These are phyloP conservation scores for Pseudeuparius sepicola DNA, from an alignment of 2,888 invertebrate genomes.

Conservation along the genomic window DNA sequence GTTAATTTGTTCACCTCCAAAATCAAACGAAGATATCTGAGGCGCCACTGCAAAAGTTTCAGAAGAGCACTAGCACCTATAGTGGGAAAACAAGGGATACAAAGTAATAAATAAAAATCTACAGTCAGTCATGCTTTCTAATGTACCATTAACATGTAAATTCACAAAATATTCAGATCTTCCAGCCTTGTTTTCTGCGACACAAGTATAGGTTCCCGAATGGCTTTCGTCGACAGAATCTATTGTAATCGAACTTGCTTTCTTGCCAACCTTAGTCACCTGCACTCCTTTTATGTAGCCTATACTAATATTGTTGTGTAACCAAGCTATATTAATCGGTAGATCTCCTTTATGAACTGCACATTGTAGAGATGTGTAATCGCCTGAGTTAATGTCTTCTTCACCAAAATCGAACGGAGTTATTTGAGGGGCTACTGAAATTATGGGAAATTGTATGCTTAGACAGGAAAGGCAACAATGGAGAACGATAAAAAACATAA, in stretches of 20 bases:
- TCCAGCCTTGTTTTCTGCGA: constrained; percentile 58
- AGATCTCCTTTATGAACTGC: constrained; percentile 63
- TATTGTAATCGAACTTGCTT: constrained; percentile 55
- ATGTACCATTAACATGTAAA: constrained; percentile 56
- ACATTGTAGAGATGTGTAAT: constrained; percentile 57
- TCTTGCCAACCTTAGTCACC: constrained; percentile 47
- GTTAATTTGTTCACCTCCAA: constrained; percentile 50
- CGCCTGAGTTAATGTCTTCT: constrained; percentile 58
- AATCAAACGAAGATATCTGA: constrained; percentile 47
- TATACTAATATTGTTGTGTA: constrained; percentile 49
- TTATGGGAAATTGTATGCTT: too few species aligned
- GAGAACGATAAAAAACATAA: too few species aligned
- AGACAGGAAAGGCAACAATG: too few species aligned
- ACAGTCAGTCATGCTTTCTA: too few species aligned
- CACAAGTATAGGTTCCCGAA: constrained; percentile 66
- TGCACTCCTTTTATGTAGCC: constrained; percentile 44
- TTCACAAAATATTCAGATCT: constrained; percentile 50
- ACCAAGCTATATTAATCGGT: constrained; percentile 64
- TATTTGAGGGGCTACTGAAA: constrained; percentile 16
- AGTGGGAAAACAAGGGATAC: constrained; percentile 11
- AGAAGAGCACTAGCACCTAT: too few species aligned
- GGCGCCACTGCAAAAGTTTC: constrained; percentile 39
- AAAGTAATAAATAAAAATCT: constrained; percentile 6
- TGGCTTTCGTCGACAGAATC: constrained; percentile 61
- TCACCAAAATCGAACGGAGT: constrained; percentile 38